phyloP scores from a whole-genome alignment of 2,888 invertebrate genomes.

The Lasioglossum leucozonium region DNA sequence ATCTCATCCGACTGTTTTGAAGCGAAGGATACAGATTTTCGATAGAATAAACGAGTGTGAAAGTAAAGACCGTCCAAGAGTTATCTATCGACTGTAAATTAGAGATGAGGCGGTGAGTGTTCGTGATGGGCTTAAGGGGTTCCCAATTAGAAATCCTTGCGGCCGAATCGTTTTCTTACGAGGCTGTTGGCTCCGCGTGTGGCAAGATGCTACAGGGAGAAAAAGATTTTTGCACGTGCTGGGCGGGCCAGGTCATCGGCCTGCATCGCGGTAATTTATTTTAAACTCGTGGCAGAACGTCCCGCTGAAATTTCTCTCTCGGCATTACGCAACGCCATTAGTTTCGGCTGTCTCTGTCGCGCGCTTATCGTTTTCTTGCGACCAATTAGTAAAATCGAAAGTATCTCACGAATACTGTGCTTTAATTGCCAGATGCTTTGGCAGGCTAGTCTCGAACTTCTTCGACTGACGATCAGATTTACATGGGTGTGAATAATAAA shows the following conservation, averaged over 20 bases:
- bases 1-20: no score
- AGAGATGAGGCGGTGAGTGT: not conserved
- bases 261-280: conserved; percentile 65
- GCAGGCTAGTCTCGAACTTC: not conserved
- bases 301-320: conserved; percentile 58
- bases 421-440: conserved; percentile 10
- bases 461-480: not conserved
- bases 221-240: conserved; percentile 65
- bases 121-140: conserved; percentile 12
- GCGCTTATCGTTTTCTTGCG: conserved; percentile 30
- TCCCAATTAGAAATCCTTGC: conserved; percentile 27
- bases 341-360: conserved; percentile 26
- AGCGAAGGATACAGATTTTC: not conserved
- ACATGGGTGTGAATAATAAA: not conserved
- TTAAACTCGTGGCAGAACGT: conserved; percentile 59
- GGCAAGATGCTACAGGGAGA: conserved; percentile 49
- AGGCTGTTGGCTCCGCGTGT: conserved; percentile 50
- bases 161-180: conserved; percentile 30
- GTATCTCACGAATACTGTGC: conserved; percentile 13
- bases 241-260: conserved; percentile 64
- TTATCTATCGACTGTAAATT: not conserved
- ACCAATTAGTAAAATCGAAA: conserved; percentile 42
- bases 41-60: not conserved
- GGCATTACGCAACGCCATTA: conserved; percentile 55
- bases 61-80: not conserved